These are phyloP conservation scores for Andricus grossulariae DNA, from an alignment of 1,140 invertebrate species.

Conservation along the genomic window DNA sequence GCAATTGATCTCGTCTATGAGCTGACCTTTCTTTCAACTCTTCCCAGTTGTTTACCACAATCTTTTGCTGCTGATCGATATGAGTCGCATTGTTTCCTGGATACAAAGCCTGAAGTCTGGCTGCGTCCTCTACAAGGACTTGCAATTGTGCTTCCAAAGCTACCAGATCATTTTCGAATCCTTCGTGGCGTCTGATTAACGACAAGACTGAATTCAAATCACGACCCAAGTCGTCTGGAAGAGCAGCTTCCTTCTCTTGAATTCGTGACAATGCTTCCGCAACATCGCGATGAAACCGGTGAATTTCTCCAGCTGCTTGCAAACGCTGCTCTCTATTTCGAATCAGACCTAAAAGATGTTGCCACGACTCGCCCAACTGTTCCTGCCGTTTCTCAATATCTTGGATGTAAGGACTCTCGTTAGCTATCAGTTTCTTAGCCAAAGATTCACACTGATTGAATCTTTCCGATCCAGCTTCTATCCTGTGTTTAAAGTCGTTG, in stretches of 20 bases:
- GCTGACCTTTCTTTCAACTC: constrained; percentile 89
- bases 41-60: constrained; percentile 92
- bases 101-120: constrained; percentile 90
- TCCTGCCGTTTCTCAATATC: constrained; percentile 93
- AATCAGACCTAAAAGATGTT: constrained; percentile 89
- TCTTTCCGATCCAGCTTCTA: constrained; percentile 93
- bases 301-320: constrained; percentile 95
- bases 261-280: constrained; percentile 94
- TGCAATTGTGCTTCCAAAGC: constrained; percentile 95
- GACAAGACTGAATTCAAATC: constrained; percentile 92
- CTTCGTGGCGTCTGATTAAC: constrained; percentile 91
- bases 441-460: constrained; percentile 95
- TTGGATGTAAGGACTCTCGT: constrained; percentile 90
- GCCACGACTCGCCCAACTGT: constrained; percentile 91
- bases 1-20: constrained; percentile 86
- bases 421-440: constrained; percentile 91
- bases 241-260: constrained; percentile 89
- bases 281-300: constrained; percentile 97
- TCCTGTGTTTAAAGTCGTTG: constrained; percentile 94
- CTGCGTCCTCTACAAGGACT: constrained; percentile 93
- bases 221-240: constrained; percentile 90
- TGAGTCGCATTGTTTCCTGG: constrained; percentile 94
- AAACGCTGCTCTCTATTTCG: constrained; percentile 90
- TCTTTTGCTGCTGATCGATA: constrained; percentile 88
- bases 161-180: constrained; percentile 95